These are phyloP conservation scores for Halictus rubicundus DNA, from an alignment of 1,140 invertebrate species.

Conservation along the genomic window DNA sequence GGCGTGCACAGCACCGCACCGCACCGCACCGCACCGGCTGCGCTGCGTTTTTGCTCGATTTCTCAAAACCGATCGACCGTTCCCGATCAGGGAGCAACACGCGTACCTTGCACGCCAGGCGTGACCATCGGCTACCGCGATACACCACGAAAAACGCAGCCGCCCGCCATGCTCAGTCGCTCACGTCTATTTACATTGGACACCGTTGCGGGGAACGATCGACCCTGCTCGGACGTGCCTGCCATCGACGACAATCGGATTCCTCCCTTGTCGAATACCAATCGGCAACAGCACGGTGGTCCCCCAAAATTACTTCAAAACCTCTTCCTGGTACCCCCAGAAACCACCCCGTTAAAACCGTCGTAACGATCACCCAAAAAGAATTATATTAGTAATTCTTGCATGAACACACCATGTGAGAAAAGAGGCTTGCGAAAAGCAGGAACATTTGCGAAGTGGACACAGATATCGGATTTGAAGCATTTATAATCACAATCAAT, in stretches of 20 bases:
- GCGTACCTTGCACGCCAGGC: constrained; percentile 66
- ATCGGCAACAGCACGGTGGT: not conserved
- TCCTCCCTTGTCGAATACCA: not conserved
- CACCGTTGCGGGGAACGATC: constrained; percentile 48
- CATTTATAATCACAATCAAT: too few species aligned
- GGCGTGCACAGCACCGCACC: too few species aligned
- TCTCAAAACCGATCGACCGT: constrained; percentile 69
- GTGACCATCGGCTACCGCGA: constrained; percentile 72
- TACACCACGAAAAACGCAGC: constrained; percentile 70
- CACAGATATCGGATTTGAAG: too few species aligned
- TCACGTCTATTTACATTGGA: constrained; percentile 70
- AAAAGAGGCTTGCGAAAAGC: too few species aligned
- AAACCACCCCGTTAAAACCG: too few species aligned
- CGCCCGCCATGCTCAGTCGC: constrained; percentile 65
- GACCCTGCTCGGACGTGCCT: constrained; percentile 28
- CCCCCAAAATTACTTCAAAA: constrained; percentile 1
- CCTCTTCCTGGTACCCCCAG: too few species aligned
- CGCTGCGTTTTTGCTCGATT: constrained; percentile 60
- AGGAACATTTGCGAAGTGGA: too few species aligned
- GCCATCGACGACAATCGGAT: not conserved
- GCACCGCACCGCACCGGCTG: constrained; percentile 28
- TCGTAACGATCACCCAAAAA: too few species aligned
- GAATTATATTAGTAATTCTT: too few species aligned
- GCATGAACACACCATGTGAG: too few species aligned
- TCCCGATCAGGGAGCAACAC: constrained; percentile 64